phyloP scores from a whole-genome alignment of 2,888 invertebrate genomes.

The Napeogenes sylphis region DNA sequence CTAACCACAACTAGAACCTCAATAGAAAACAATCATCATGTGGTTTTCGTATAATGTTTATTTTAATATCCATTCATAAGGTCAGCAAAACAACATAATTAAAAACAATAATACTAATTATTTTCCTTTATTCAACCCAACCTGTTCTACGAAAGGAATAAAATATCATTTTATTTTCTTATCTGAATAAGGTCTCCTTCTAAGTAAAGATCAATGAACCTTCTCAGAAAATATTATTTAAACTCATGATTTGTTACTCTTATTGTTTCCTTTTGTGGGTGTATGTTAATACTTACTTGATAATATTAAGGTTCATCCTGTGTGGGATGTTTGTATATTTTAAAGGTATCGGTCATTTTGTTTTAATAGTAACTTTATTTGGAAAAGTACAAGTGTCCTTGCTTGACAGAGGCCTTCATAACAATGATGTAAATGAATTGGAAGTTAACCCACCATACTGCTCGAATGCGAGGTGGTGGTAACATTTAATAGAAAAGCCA shows the following conservation, averaged over 20 bases:
- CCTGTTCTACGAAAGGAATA: slow-evolving; percentile 21
- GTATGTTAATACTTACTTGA: slow-evolving; percentile 7
- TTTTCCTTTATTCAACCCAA: slow-evolving; percentile 23
- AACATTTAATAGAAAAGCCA: too few species aligned
- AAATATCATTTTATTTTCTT: slow-evolving; percentile 23
- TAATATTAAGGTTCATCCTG: background rate
- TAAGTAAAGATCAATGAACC: slow-evolving; percentile 26
- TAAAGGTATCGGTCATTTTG: background rate
- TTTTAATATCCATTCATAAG: slow-evolving; percentile 22
- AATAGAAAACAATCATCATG: slow-evolving; percentile 21
- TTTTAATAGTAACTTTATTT: background rate
- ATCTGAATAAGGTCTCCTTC: slow-evolving; percentile 17
- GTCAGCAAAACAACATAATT: slow-evolving; percentile 20
- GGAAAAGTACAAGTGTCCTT: too few species aligned
- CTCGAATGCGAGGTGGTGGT: too few species aligned
- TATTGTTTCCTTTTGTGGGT: slow-evolving; percentile 15
- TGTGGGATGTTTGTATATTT: background rate
- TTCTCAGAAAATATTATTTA: slow-evolving; percentile 24
- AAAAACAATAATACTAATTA: slow-evolving; percentile 16
- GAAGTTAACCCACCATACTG: too few species aligned
- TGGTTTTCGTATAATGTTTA: slow-evolving; percentile 24
- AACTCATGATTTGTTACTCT: slow-evolving; percentile 16
- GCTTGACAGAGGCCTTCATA: too few species aligned
- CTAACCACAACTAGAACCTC: slow-evolving; percentile 22
- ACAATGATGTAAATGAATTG: too few species aligned